Base-by-base conservation (phyloP, 2,797 vertebrate species). In the Alosa sapidissima region DNA sequence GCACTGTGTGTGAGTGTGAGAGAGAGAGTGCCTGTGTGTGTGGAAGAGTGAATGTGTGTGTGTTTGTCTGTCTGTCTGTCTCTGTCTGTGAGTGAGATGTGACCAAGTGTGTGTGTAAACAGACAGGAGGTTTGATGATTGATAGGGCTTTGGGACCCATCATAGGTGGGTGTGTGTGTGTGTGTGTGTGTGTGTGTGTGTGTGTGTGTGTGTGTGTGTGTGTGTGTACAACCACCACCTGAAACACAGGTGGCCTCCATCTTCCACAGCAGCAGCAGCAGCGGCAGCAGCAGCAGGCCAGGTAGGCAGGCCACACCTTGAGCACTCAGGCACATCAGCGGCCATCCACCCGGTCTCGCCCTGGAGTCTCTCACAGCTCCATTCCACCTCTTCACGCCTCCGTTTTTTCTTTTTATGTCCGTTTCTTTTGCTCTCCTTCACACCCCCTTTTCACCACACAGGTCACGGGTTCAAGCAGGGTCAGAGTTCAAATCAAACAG, bases 401-500 rank as follows among this genome's bases (percentile, higher is more conserved):
- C 36, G 1, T 21, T 16, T 19, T 11, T 19, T 45, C 33, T 41
- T 21, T 16, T 19, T 11, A 19, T 45, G 11, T 41, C 41, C 16
- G 19, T 78, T 36, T 19, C 5, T 45, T 78, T 78, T 28, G 28
- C 28, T 28, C 28, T n/a, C 36, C 49, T 45, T 4, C 75, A 60
- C 49, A 48, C 81, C 68, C 82, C 68, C 72, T 8, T 16, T 62
- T 21, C 45, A 21, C 7, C 3, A 10, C 33, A 82, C 48, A 83
- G 13, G 24, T 60, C 10, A 16, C 36, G 33, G 54, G 83, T 51
- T 84, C 68, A 55, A 62, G 82, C 41, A 48, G 72, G 41, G 72
- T 47, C 41, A 78, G 45, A 78, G 72, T 78, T 78, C 72, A 78
- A 47, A 78, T 47, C 72, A 78, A 78, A 78, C 72, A 78, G 72